These are phyloP conservation scores for Coturnix japonica DNA, from an alignment of 2,113 vertebrate genomes.

Conservation along the genomic window DNA sequence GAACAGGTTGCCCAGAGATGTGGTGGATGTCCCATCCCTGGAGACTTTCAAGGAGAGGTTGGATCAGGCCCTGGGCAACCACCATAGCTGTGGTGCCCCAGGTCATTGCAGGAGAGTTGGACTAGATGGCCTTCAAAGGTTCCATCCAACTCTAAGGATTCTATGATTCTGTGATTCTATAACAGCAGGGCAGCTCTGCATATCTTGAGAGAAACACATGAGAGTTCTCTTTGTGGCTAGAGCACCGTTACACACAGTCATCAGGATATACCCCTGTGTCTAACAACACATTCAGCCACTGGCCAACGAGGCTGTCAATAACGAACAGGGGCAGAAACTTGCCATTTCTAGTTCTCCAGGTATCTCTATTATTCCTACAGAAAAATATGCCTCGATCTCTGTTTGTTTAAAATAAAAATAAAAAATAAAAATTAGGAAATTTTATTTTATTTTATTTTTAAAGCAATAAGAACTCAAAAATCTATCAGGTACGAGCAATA, in stretches of 20 bases:
- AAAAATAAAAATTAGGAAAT: not conserved
- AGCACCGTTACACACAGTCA: not conserved
- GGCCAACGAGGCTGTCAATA: accelerated
- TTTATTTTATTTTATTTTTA: not conserved
- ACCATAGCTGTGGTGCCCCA: too few species aligned
- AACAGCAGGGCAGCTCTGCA: not conserved
- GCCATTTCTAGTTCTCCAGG: not conserved
- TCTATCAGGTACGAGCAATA: not conserved
- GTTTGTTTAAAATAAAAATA: not conserved
- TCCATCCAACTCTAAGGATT: too few species aligned
- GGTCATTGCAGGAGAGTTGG: too few species aligned
- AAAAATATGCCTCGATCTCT: not conserved
- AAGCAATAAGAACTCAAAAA: not conserved
- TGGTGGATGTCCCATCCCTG: too few species aligned
- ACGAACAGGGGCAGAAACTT: not conserved
- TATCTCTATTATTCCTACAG: not conserved
- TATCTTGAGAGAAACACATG: too few species aligned
- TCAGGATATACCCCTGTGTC: accelerated
- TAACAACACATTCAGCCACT: not conserved
- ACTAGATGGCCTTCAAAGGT: too few species aligned
- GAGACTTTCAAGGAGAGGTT: too few species aligned
- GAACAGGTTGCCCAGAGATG: too few species aligned
- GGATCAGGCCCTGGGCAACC: too few species aligned
- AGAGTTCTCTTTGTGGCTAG: too few species aligned
- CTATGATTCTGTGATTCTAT: too few species aligned